Percentiles rank a stretch among this genome's conserved stretches.
Conservation (phyloP, 2,113 vertebrate genomes). For the Actinemys pallida region DNA sequence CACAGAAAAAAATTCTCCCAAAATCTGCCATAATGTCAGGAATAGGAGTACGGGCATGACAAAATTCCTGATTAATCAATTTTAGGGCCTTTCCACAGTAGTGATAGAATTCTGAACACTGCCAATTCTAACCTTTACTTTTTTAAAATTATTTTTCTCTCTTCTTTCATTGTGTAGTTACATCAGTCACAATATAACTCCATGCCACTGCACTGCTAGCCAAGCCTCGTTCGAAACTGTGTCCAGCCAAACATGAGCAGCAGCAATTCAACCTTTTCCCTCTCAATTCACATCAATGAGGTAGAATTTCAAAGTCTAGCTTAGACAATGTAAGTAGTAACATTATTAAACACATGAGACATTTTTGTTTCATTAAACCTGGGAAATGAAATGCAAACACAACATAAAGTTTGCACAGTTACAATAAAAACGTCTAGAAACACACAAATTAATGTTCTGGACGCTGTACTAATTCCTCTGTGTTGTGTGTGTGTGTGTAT, state of each 20-base stretch:
- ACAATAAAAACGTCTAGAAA: too few relatives aligned
- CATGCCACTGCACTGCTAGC: rapidly evolving
- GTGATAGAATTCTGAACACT: not conserved
- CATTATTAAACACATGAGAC: too few relatives aligned
- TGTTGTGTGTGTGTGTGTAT: too few relatives aligned
- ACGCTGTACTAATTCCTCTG: too few relatives aligned
- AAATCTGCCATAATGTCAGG: not conserved
- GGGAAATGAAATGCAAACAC: too few relatives aligned
- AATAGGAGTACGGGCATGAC: not conserved
- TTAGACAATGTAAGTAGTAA: too few relatives aligned
- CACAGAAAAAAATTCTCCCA: not conserved
- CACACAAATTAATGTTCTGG: too few relatives aligned
- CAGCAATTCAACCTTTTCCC: not conserved
- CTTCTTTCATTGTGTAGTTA: not conserved
- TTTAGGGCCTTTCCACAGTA: not conserved
- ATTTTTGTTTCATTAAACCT: too few relatives aligned
- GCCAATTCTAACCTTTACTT: not conserved
- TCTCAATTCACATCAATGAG: not conserved
- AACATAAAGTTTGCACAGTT: too few relatives aligned
- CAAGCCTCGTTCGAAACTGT: not conserved
- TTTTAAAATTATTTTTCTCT: not conserved
- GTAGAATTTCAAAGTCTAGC: too few relatives aligned
- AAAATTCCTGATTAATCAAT: not conserved
- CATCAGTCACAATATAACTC: not conserved
- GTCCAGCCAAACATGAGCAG: not conserved